Conservation (phyloP, 1,140 invertebrate genomes). For the Drosophila kohkoa region DNA sequence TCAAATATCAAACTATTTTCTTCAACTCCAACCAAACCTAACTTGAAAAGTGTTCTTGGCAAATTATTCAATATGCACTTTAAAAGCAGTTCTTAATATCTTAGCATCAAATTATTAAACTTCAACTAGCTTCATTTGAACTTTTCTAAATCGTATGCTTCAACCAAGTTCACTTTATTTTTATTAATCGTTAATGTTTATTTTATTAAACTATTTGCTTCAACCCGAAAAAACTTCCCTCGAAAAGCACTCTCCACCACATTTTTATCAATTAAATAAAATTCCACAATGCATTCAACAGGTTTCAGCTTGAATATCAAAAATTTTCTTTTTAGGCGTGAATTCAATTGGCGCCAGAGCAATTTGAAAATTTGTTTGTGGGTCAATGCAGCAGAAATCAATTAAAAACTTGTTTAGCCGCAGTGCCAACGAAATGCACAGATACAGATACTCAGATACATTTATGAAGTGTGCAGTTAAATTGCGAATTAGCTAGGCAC, state of each 20-base stretch:
- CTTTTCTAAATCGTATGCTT: too few species aligned
- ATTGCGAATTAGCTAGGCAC: slow-evolving; percentile 9
- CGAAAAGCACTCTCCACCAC: neutral
- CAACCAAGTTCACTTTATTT: too few species aligned
- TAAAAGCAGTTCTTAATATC: too few species aligned
- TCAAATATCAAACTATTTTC: too few species aligned
- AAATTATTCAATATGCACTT: too few species aligned
- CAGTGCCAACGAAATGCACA: slow-evolving; percentile 24
- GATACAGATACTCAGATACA: slow-evolving; percentile 5
- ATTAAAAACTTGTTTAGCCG: slow-evolving; percentile 59
- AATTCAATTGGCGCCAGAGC: slow-evolving; percentile 19
- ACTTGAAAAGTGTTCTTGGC: too few species aligned
- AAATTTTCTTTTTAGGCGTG: slow-evolving; percentile 1
- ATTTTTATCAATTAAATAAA: neutral
- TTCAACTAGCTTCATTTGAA: too few species aligned
- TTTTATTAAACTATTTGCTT: too few species aligned
- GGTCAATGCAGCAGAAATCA: slow-evolving; percentile 53
- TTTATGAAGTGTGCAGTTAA: slow-evolving; percentile 30
- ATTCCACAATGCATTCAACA: slow-evolving; percentile 8
- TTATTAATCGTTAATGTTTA: too few species aligned
- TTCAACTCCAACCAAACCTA: too few species aligned
- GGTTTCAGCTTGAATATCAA: slow-evolving; percentile 1
- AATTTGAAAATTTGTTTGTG: slow-evolving; percentile 45
- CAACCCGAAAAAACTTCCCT: too few species aligned
- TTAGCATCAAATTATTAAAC: too few species aligned